phyloP scores from a whole-genome alignment of 2,888 invertebrate species.

The Entomobrya proxima region DNA sequence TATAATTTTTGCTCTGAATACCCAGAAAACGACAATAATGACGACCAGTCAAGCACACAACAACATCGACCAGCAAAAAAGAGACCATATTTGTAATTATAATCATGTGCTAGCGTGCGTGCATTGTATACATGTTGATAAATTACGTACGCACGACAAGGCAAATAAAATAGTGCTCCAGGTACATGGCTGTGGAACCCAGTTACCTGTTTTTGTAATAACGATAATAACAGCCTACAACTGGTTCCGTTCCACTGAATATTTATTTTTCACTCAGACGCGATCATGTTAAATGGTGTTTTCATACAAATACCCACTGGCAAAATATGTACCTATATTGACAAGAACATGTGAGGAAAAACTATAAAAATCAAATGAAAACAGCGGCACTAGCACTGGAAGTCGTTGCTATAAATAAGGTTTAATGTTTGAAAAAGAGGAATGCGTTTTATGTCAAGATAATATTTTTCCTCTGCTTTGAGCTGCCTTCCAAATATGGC shows the following conservation, averaged over 20 bases:
- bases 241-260: constrained; percentile 18
- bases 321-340: background rate
- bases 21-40: background rate
- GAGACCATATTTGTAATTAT: constrained; percentile 31
- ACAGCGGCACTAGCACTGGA: background rate
- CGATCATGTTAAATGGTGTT: background rate
- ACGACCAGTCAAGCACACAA: too few species aligned
- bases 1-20: background rate
- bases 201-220: constrained; percentile 18
- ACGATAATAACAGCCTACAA: constrained; percentile 14
- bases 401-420: background rate
- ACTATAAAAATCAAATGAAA: constrained; percentile 8
- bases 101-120: constrained; percentile 39
- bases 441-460: background rate
- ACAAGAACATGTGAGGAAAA: too few species aligned
- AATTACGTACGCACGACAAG: constrained; percentile 4
- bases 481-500: background rate
- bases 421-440: background rate
- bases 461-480: background rate
- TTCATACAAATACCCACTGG: constrained; percentile 5
- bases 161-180: background rate
- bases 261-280: constrained; percentile 5
- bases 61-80: background rate
- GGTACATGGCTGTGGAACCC: background rate
- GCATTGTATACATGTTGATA: background rate